Evolutionary conservation across 1,140 invertebrate species (phyloP).

Genomic region (Papilio glaucus): DNA sequence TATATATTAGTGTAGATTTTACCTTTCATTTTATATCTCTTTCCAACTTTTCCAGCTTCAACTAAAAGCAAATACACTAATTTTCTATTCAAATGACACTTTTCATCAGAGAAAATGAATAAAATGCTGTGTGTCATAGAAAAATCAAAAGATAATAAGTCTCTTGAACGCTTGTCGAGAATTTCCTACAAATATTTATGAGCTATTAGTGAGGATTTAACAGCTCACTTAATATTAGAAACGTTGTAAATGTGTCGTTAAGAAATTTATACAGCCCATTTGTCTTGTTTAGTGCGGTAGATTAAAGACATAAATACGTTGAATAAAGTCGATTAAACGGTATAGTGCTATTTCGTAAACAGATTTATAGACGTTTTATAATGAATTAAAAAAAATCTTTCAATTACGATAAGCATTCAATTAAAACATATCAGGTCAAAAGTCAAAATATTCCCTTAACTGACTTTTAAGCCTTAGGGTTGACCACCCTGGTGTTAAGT

Average conservation of each 20-base stretch:
- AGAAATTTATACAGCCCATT: slow-evolving; percentile 20
- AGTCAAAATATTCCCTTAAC: too few species aligned
- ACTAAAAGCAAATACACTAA: too few species aligned
- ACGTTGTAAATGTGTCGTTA: slow-evolving; percentile 8
- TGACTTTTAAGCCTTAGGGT: too few species aligned
- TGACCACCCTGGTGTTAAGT: too few species aligned
- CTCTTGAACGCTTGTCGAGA: not conserved
- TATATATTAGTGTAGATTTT: too few species aligned
- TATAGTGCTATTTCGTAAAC: not conserved
- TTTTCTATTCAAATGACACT: not conserved
- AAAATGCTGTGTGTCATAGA: not conserved
- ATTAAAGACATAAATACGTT: not conserved
- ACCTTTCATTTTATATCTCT: too few species aligned
- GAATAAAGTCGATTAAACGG: slow-evolving; percentile 17
- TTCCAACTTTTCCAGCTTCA: too few species aligned
- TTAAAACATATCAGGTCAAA: too few species aligned
- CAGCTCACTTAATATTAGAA: slow-evolving; percentile 21
- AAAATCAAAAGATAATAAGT: not conserved
- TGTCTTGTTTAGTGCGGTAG: slow-evolving; percentile 20
- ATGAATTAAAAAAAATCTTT: too few species aligned
- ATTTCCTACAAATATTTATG: slow-evolving; percentile 11
- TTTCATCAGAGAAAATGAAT: too few species aligned
- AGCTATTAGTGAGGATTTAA: slow-evolving; percentile 21
- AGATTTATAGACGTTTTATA: too few species aligned
- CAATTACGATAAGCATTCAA: too few species aligned